A percentile compares a stretch with the other conserved stretches of the same genome.
Evolutionary conservation across 2,113 vertebrate species (phyloP).

Genomic region (Scatophagus argus): DNA sequence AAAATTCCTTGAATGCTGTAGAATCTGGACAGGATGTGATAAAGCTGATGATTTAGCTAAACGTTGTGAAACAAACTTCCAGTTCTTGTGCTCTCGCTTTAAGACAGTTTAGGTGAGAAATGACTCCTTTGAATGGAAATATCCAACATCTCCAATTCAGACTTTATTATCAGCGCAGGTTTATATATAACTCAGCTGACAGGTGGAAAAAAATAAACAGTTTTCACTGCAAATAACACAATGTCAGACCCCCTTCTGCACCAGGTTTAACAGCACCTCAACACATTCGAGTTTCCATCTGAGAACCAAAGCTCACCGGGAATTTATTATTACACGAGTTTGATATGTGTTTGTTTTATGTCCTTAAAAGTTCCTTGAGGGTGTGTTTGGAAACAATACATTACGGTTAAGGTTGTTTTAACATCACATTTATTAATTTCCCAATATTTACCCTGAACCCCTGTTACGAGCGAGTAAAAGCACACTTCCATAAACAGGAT

Average conservation of each 20-base stretch:
- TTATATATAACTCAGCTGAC: not conserved
- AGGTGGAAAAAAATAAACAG: conserved; percentile 3
- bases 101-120: not conserved
- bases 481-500: not conserved
- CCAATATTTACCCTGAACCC: not conserved
- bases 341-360: not conserved
- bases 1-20: no score
- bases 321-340: not conserved
- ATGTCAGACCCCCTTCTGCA: not conserved
- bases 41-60: not conserved
- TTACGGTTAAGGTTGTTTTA: not conserved
- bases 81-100: not conserved
- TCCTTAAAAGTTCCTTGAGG: not conserved
- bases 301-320: not conserved
- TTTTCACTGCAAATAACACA: not conserved
- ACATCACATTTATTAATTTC: not conserved
- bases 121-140: not conserved
- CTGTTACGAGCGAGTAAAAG: not conserved
- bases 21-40: no score
- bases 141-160: not conserved
- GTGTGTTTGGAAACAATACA: not conserved
- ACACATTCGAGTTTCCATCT: not conserved
- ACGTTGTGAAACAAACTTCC: not conserved
- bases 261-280: conserved; percentile 3
- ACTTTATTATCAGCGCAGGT: not conserved